Percentiles rank a stretch among this genome's conserved stretches.
These are phyloP conservation scores for Drosophila kohkoa DNA, from an alignment of 1,140 invertebrate species.

Conservation along the genomic window DNA sequence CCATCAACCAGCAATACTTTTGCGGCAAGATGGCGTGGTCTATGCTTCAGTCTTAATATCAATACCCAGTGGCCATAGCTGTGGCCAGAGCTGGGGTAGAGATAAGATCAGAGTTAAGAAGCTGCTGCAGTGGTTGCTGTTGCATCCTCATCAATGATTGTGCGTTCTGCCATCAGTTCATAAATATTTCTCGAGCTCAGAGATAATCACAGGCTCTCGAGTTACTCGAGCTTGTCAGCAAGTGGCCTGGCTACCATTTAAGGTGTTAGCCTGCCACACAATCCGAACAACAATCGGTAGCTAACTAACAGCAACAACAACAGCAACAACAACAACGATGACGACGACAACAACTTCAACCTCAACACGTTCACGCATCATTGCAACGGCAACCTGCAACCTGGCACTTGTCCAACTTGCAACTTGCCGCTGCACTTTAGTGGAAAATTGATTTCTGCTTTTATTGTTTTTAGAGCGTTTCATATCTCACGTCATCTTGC, in stretches of 20 bases:
- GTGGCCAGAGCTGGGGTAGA: not conserved
- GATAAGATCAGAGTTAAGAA: slow-evolving; percentile 38
- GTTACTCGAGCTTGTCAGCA: slow-evolving; percentile 65
- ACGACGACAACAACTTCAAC: slow-evolving; percentile 42
- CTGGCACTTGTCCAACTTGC: not conserved
- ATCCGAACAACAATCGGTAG: slow-evolving; percentile 39
- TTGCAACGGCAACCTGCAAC: slow-evolving; percentile 38
- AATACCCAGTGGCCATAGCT: slow-evolving; percentile 38
- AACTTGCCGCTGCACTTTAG: slow-evolving; percentile 41
- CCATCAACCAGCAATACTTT: slow-evolving; percentile 14
- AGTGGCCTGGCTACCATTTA: slow-evolving; percentile 65
- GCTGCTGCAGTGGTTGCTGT: slow-evolving; percentile 4
- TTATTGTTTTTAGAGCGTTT: slow-evolving; percentile 75
- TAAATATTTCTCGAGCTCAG: slow-evolving; percentile 70
- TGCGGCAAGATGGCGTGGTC: slow-evolving; percentile 44
- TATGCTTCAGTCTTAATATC: slow-evolving; percentile 36
- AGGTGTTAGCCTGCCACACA: slow-evolving; percentile 69
- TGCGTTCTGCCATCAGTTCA: slow-evolving; percentile 65
- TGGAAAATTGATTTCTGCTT: slow-evolving; percentile 77
- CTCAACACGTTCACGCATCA: slow-evolving; percentile 79
- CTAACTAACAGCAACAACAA: slow-evolving; percentile 22
- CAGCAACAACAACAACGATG: slow-evolving; percentile 9
- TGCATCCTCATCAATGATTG: slow-evolving; percentile 69
- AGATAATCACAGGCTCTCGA: slow-evolving; percentile 79
- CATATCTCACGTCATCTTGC: slow-evolving; percentile 79